phyloP scores from a whole-genome alignment of 53 echinoderm and acorn worm genomes.

The Patiria pectinifera region DNA sequence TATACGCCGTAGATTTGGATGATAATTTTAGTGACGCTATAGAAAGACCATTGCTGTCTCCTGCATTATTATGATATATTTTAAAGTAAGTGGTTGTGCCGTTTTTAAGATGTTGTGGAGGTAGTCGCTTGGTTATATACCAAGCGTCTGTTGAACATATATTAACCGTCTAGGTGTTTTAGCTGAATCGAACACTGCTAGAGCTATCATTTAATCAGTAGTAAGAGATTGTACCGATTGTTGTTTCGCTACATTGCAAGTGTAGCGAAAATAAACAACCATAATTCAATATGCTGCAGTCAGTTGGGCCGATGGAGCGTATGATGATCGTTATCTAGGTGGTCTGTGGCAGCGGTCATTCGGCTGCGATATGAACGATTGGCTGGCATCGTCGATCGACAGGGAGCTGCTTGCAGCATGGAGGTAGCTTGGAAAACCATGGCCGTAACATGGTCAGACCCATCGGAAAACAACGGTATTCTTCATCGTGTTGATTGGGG shows the following conservation, averaged over 20 bases:
- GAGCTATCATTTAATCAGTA: too few species aligned
- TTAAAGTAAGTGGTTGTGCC: neutral
- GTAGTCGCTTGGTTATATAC: too few species aligned
- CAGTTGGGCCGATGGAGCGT: constrained; percentile 2
- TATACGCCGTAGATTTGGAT: neutral
- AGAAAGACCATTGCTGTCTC: neutral
- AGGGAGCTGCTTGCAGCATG: neutral
- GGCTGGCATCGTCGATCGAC: neutral
- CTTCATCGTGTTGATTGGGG: too few species aligned
- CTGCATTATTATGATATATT: neutral
- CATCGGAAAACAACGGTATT: too few species aligned
- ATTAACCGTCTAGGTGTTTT: too few species aligned
- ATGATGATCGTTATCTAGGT: constrained; percentile 33
- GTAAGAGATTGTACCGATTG: neutral
- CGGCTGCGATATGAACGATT: neutral
- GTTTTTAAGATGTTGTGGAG: neutral
- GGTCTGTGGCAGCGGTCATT: neutral
- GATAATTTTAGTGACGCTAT: neutral
- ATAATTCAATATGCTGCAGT: constrained; percentile 30
- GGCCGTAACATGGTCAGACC: too few species aligned
- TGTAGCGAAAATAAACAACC: constrained; percentile 43
- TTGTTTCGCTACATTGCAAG: constrained; percentile 21
- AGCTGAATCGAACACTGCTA: too few species aligned
- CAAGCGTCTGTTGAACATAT: too few species aligned
- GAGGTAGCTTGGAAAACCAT: too few species aligned